phyloP scores from a whole-genome alignment of 2,888 invertebrate species.

The Panzeria rudis region DNA sequence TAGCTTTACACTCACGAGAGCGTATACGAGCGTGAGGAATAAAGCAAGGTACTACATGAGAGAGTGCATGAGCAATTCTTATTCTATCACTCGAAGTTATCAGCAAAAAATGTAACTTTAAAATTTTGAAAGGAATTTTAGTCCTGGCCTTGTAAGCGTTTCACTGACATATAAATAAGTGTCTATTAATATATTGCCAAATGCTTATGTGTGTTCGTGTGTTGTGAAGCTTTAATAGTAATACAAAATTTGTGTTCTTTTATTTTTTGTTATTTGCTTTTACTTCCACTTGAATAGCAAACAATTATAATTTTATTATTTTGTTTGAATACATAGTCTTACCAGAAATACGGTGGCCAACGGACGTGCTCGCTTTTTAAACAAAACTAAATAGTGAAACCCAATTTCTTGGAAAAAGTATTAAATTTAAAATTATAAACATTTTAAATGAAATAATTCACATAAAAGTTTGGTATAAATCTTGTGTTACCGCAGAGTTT shows the following conservation, averaged over 20 bases:
- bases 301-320: conserved; percentile 68
- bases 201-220: conserved; percentile 10
- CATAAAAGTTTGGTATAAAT: neutral
- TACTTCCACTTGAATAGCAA: conserved; percentile 64
- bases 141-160: neutral
- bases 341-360: conserved; percentile 79
- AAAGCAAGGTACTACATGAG: no score
- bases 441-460: conserved; percentile 4
- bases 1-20: no score
- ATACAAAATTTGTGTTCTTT: conserved; percentile 32
- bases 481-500: neutral
- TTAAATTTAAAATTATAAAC: neutral
- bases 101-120: no score
- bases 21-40: no score
- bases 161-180: neutral
- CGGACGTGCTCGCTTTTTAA: conserved; percentile 78
- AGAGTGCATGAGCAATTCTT: no score
- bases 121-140: neutral
- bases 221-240: conserved; percentile 49
- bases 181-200: neutral
- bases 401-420: neutral
- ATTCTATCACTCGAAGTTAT: no score
- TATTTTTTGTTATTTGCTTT: conserved; percentile 19
- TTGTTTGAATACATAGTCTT: conserved; percentile 78
- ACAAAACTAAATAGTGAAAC: neutral